These are phyloP conservation scores for Mimumesa dahlbomi DNA, from an alignment of 2,888 invertebrate species.

Conservation along the genomic window DNA sequence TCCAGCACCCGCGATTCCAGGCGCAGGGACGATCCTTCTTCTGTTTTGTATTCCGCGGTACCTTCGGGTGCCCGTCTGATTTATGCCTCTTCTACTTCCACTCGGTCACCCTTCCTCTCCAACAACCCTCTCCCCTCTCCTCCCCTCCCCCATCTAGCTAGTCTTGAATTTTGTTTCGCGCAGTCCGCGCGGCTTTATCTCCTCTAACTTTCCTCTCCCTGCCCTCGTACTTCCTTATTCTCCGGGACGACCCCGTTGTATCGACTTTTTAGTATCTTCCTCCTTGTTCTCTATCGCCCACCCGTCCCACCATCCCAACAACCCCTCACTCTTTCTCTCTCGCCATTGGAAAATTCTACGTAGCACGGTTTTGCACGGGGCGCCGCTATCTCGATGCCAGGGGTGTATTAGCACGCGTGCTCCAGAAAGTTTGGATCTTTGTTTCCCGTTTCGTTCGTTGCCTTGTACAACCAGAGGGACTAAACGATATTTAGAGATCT, in stretches of 20 bases:
- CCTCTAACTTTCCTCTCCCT: constrained; percentile 39
- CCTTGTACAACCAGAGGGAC: no score
- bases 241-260: constrained; percentile 20
- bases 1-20: constrained; percentile 31
- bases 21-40: constrained; percentile 63
- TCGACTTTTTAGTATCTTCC: constrained; percentile 42
- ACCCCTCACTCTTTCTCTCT: no score
- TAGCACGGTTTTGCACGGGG: no score
- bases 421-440: background rate
- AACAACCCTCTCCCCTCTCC: no score
- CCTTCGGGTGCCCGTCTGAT: constrained; percentile 69
- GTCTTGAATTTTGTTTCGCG: constrained; percentile 48
- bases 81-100: constrained; percentile 60
- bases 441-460: no score
- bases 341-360: no score
- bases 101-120: constrained; percentile 6
- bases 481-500: no score
- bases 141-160: background rate
- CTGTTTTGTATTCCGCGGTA: constrained; percentile 72
- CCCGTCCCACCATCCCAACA: no score
- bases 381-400: no score
- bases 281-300: constrained; percentile 3
- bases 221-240: background rate
- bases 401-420: no score
- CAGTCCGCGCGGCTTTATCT: constrained; percentile 42